phyloP scores from a whole-genome alignment of 2,797 vertebrate genomes.

The Cichlasoma orientale region DNA sequence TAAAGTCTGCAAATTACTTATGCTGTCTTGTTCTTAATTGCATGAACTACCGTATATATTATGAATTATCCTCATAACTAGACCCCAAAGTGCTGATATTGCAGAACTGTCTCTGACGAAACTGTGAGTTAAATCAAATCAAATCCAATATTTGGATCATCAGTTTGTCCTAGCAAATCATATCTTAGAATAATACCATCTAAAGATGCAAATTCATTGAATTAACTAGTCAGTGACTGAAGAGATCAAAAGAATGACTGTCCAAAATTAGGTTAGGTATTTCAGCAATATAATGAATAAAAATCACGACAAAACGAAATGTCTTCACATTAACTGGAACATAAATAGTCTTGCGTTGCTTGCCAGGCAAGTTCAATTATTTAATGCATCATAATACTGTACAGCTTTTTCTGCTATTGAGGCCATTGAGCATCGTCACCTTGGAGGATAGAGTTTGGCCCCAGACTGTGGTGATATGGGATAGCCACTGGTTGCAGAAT shows the following conservation, averaged over 20 bases:
- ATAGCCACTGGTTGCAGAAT: too few relatives aligned
- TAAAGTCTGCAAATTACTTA: constrained; percentile 51
- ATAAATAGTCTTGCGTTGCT: neutral
- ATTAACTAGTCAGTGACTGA: constrained; percentile 4
- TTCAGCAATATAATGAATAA: neutral
- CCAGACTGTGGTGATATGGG: too few relatives aligned
- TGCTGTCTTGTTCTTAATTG: constrained; percentile 58
- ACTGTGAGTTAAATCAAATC: constrained; percentile 8
- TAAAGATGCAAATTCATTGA: neutral
- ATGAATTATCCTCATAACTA: constrained; percentile 54
- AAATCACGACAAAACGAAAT: neutral
- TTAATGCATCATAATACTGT: neutral
- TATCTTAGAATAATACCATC: constrained; percentile 8
- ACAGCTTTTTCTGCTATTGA: neutral
- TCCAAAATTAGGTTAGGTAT: neutral
- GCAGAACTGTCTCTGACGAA: constrained; percentile 40
- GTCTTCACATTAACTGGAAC: too few relatives aligned
- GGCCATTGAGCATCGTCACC: too few relatives aligned
- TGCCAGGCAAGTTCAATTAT: neutral
- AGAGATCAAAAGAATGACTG: neutral
- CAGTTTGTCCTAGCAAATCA: constrained; percentile 12
- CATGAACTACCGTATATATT: constrained; percentile 54
- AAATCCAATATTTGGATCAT: constrained; percentile 26
- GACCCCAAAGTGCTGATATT: constrained; percentile 42
- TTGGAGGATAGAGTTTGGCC: too few relatives aligned